phyloP scores from a whole-genome alignment of 2,797 vertebrate genomes.

The Bovichtus diacanthus region DNA sequence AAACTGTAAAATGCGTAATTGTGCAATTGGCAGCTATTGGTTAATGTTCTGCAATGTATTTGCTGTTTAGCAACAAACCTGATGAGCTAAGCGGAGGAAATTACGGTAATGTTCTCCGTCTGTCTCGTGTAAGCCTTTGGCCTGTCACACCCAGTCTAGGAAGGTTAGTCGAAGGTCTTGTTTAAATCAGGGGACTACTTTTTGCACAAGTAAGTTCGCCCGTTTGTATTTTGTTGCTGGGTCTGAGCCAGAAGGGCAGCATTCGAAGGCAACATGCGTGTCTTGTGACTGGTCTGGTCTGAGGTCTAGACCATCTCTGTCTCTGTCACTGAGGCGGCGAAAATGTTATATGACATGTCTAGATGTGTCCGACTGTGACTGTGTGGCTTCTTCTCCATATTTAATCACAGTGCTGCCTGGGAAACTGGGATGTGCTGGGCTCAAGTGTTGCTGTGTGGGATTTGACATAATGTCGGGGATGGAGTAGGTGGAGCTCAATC shows the following conservation, averaged over 20 bases:
- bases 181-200: not conserved
- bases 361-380: conserved; percentile 14
- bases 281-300: conserved; percentile 1
- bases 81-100: conserved; percentile 45
- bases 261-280: not conserved
- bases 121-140: conserved; percentile 24
- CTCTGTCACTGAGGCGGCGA: not conserved
- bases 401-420: conserved; percentile 34
- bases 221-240: not conserved
- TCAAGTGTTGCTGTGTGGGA: conserved; percentile 19
- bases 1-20: not conserved
- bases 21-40: conserved; percentile 2
- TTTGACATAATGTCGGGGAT: conserved; percentile 26
- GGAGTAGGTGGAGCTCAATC: conserved; percentile 19
- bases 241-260: not conserved
- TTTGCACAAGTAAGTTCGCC: not conserved
- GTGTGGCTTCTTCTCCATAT: conserved; percentile 3
- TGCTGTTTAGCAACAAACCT: conserved; percentile 54
- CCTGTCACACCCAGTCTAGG: conserved; percentile 58
- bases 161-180: conserved; percentile 9
- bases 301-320: not conserved
- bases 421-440: conserved; percentile 8
- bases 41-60: conserved; percentile 28
- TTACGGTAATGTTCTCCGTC: conserved; percentile 42
- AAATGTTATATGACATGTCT: not conserved